Base-by-base conservation (phyloP, 2,797 vertebrate genomes). In the Esox masquinongy region DNA sequence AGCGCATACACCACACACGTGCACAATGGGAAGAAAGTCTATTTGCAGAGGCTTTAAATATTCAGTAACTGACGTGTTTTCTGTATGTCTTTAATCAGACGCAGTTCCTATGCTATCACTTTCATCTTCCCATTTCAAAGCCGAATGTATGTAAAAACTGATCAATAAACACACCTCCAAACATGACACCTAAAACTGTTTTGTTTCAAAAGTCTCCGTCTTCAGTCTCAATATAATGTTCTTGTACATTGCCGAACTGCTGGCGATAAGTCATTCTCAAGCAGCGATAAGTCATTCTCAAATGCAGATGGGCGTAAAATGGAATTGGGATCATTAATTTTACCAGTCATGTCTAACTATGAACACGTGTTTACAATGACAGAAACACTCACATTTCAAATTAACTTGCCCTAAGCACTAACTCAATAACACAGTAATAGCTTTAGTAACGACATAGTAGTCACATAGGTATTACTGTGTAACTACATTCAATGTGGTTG, bases 101-200 rank as follows among this genome's bases (percentile, higher is more conserved):
- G 81, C 83, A 86, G 86, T 90, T 92, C 89, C 82, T 19, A 77
- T 56, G 29, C 31, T 75, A 36, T 82, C 86, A 75, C 91, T 92
- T 93, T 92, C 86, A 92, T 93, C 88, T 92, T 80, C 80, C 73
- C 87, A 90, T 91, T 90, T 92, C 92, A 93, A 92, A 88, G 85
- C 80, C 1, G 49, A 43, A 64, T 49, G 61, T 72, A 66, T 79
- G 82, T 80, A 77, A 82, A 88, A 86, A 79, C 86, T 79, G 85
- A 82, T 84, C 87, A 80, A 76, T 75, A 79, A 73, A 47, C 43
- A 47, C 43, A 47, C 43, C 43, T 47, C 43, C 12, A 14, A 47
- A 47, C 43, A 47, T 47, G 43, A 47, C 43, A 47, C 9, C 43
- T 14, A 47, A 86, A 84, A 74, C 82, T 80, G 82, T 72, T 80